phyloP scores from a whole-genome alignment of 2,113 vertebrate genomes.

The Syrrhaptes paradoxus region DNA sequence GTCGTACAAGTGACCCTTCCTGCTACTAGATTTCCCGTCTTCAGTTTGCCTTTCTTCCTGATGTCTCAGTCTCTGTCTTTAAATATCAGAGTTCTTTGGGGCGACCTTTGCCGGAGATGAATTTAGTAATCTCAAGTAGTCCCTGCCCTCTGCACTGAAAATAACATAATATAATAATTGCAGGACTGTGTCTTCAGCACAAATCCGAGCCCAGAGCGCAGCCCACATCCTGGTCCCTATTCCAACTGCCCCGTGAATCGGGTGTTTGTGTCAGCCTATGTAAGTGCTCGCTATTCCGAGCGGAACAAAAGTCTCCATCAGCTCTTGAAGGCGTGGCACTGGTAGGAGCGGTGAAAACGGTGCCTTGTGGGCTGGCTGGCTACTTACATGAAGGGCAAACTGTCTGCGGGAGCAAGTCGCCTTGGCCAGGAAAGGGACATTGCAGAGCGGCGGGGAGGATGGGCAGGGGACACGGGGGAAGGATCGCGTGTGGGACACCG shows the following conservation, averaged over 20 bases:
- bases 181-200: neutral
- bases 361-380: neutral
- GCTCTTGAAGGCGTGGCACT: neutral
- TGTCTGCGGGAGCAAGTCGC: neutral
- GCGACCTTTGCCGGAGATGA: fast-evolving
- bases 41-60: neutral
- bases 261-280: neutral
- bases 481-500: neutral
- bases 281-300: neutral
- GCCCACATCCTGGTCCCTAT: conserved; percentile 29
- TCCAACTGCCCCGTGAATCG: conserved; percentile 28
- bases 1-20: neutral
- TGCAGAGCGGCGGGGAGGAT: neutral
- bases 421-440: neutral
- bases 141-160: neutral
- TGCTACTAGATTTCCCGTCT: neutral
- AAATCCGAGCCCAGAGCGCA: neutral
- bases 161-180: neutral
- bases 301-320: conserved; percentile 11
- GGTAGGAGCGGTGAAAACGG: neutral
- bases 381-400: neutral
- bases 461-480: neutral
- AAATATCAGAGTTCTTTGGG: neutral
- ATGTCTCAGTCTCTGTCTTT: neutral
- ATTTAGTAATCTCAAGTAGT: neutral